Evolutionary conservation across 2,797 vertebrate genomes (phyloP), one percentile per base, ranked within the genome.

Genomic region (Pseudopleuronectes americanus): DNA sequence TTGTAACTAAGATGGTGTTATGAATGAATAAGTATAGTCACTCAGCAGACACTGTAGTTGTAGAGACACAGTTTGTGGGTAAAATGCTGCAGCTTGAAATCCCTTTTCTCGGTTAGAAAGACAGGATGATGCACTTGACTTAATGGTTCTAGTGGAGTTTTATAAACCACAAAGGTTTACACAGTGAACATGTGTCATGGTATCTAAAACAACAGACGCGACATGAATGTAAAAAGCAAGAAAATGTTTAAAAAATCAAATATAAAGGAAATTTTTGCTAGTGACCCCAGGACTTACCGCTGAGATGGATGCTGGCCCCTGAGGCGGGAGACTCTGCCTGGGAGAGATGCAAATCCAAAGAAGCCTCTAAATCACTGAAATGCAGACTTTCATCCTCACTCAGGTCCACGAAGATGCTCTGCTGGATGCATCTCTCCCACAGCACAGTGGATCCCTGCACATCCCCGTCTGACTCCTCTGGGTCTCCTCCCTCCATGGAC

Each of bases 341-440:
- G 9, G 93, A 94, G 13, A 94, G 53, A 56, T 68, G 80, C 14
- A 93, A 79, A 9, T 64, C 84, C 41, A 94, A 87, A 59, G 92
- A 92, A 62, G 57, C 81, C 61, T 94, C 91, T 58, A 94, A 77
- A 69, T 95, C 93, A 78, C 90, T 95, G 54, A 95, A 70, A 74
- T 93, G 92, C 62, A 94, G 84, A 72, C 94, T 94, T 76, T 94
- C 93, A 66, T 95, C 91, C 60, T 95, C 93, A 71, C 91, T 93
- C 1, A 94, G 90, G 71, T 95, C 92, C 0, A 95, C 77, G 68
- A 94, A 74, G 82, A 95, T 91, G 74, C 89, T 94, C 65, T 95
- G 94, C 79, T 93, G 81, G 57, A 95, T 80, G 67, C 70, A 81
- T 72, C 81, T 94, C 80, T 95, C 87, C 94, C 94, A 95, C 36